phyloP scores from a whole-genome alignment of 1,140 invertebrate species.

The Andricus grossulariae region DNA sequence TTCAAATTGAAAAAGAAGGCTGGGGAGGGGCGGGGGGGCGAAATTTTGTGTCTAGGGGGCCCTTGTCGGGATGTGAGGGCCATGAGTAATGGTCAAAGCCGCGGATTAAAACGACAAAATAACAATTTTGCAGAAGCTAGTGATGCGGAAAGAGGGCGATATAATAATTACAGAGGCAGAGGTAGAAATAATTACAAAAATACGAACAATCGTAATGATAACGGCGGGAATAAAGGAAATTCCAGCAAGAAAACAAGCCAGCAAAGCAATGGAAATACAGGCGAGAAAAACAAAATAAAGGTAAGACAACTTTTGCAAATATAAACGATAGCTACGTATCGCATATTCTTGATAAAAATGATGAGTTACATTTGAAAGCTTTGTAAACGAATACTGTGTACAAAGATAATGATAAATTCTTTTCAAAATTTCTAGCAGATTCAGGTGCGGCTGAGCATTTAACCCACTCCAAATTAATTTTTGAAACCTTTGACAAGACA shows the following conservation, averaged over 20 bases:
- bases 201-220: no score
- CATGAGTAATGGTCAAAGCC: not conserved
- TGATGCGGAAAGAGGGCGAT: not conserved
- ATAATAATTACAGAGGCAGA: no score
- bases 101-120: not conserved
- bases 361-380: not conserved
- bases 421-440: no score
- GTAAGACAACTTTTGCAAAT: not conserved
- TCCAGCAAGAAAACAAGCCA: not conserved
- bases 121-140: not conserved
- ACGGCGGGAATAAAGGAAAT: not conserved
- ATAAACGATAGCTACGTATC: not conserved
- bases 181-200: not conserved
- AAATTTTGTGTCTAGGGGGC: no score
- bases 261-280: not conserved
- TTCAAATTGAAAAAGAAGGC: no score
- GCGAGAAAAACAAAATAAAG: conserved; percentile 14
- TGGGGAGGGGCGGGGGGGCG: no score
- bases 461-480: no score
- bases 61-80: no score
- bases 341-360: not conserved
- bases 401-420: no score
- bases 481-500: no score
- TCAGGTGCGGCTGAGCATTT: no score
- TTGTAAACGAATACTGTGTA: not conserved